Evolutionary conservation across 1,140 invertebrate species (phyloP).

Genomic region (Radopholus similis): DNA sequence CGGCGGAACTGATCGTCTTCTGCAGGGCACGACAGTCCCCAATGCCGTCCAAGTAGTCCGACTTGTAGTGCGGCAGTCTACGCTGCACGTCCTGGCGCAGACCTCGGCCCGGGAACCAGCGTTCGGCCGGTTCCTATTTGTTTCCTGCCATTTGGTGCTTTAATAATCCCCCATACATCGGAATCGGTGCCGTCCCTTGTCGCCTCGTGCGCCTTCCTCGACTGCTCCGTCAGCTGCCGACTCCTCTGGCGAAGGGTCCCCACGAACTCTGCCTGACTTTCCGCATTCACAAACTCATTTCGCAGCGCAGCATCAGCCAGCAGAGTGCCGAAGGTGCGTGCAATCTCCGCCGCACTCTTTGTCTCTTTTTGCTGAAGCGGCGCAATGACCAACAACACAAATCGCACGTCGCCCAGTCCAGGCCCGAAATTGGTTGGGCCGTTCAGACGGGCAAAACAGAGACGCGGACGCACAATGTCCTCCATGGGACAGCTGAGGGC

Average conservation of each 20-base stretch:
- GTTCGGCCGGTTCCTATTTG: slow-evolving; percentile 2
- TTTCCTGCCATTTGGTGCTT: slow-evolving; percentile 12
- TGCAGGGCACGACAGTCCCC: slow-evolving; percentile 57
- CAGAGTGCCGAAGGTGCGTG: slow-evolving; percentile 53
- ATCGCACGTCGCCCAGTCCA: slow-evolving; percentile 66
- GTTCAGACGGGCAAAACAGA: slow-evolving; percentile 66
- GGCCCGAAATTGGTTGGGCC: slow-evolving; percentile 67
- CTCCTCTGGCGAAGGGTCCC: slow-evolving; percentile 63
- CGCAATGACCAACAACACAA: slow-evolving; percentile 67
- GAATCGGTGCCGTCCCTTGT: neutral
- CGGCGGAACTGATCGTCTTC: slow-evolving; percentile 62
- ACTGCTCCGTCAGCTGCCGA: slow-evolving; percentile 62
- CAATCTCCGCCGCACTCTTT: slow-evolving; percentile 52
- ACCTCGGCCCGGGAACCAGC: slow-evolving; percentile 30
- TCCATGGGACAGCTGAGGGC: slow-evolving; percentile 23
- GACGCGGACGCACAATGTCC: slow-evolving; percentile 58
- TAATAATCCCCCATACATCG: slow-evolving; percentile 41
- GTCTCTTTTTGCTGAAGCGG: slow-evolving; percentile 65
- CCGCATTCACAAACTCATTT: slow-evolving; percentile 25
- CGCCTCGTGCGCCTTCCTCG: slow-evolving; percentile 56
- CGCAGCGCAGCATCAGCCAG: slow-evolving; percentile 37
- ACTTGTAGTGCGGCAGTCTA: slow-evolving; percentile 30
- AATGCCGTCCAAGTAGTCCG: slow-evolving; percentile 50
- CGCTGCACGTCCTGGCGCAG: slow-evolving; percentile 35
- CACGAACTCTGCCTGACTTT: slow-evolving; percentile 64